phyloP scores from a whole-genome alignment of 2,797 vertebrate species.

The Australoheros facetus region DNA sequence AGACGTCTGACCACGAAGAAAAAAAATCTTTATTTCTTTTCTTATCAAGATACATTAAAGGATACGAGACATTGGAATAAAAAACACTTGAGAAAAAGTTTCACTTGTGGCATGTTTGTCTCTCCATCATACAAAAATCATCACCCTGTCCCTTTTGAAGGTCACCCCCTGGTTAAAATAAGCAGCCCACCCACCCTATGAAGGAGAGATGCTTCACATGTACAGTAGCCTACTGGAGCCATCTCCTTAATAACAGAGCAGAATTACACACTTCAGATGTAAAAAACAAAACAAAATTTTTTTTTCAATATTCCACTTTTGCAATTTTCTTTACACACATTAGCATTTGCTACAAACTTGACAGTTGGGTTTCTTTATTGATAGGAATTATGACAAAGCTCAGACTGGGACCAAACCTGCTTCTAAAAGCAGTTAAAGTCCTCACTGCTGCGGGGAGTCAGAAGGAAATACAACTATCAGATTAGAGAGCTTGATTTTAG shows the following conservation, averaged over 20 bases:
- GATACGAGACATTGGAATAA: conserved; percentile 82
- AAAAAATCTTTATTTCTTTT: conserved; percentile 83
- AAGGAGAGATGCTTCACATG: conserved; percentile 70
- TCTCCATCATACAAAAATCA: conserved; percentile 78
- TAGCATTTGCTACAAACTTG: conserved; percentile 76
- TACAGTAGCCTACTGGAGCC: conserved; percentile 63
- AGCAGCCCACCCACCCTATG: conserved; percentile 41
- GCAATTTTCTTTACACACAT: conserved; percentile 62
- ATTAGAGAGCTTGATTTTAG: conserved; percentile 51
- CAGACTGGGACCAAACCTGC: conserved; percentile 70
- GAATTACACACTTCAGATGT: conserved; percentile 67
- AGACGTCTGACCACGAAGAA: conserved; percentile 77
- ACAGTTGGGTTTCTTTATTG: conserved; percentile 61
- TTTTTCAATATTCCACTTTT: conserved; percentile 64
- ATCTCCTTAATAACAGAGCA: conserved; percentile 65
- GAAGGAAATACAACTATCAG: conserved; percentile 60
- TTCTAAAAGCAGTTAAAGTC: conserved; percentile 62
- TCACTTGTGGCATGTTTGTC: conserved; percentile 75
- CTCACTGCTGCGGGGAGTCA: conserved; percentile 32
- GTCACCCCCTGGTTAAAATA: conserved; percentile 39
- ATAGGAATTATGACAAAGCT: conserved; percentile 77
- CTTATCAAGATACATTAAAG: conserved; percentile 85
- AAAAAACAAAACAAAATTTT: conserved; percentile 59
- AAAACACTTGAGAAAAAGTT: conserved; percentile 79
- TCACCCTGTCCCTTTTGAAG: conserved; percentile 58